phyloP scores from a whole-genome alignment of 2,113 vertebrate species.

The Neolamprologus sp. region DNA sequence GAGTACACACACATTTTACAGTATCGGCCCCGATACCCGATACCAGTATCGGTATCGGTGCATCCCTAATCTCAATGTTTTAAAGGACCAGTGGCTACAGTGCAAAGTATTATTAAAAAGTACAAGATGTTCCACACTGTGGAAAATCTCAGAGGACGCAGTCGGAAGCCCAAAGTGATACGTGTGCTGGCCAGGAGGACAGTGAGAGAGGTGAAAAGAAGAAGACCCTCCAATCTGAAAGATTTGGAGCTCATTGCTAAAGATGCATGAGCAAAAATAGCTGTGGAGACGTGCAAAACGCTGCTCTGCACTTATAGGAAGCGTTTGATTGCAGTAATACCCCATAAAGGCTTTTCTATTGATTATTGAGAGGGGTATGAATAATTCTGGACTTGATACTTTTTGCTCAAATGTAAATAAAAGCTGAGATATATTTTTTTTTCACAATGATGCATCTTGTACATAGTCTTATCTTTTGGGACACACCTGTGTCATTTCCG shows the following conservation, averaged over 20 bases:
- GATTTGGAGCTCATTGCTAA: fast-evolving
- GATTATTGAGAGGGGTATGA: fast-evolving
- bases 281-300: not conserved
- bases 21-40: too few relatives aligned
- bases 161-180: fast-evolving
- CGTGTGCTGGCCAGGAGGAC: not conserved
- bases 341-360: not conserved
- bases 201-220: fast-evolving
- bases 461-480: not conserved
- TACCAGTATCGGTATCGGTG: too few relatives aligned
- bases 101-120: not conserved
- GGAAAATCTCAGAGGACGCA: fast-evolving
- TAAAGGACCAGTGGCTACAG: fast-evolving
- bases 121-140: not conserved
- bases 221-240: not conserved
- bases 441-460: fast-evolving
- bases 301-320: fast-evolving
- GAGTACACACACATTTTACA: too few relatives aligned
- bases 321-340: not conserved
- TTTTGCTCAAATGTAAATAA: not conserved
- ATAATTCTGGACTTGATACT: not conserved
- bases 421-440: not conserved
- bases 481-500: not conserved
- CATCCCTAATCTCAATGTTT: not conserved
- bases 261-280: fast-evolving